These are phyloP conservation scores for Peromyscus californicus DNA, from an alignment of 2,113 vertebrate species.

Conservation along the genomic window DNA sequence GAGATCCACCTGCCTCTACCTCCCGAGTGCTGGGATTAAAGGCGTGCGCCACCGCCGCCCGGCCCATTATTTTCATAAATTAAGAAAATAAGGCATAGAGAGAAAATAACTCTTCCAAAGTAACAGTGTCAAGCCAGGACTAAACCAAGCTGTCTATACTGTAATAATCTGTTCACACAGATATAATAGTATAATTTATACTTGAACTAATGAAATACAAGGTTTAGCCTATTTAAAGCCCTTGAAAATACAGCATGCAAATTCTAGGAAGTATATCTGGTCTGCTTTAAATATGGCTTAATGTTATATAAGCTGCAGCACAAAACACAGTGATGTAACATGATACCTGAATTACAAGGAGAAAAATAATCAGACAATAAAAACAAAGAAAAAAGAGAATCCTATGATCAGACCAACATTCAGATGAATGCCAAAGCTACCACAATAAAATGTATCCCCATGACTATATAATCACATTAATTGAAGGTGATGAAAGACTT, in stretches of 20 bases:
- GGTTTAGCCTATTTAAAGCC: slow-evolving; percentile 41
- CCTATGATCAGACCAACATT: slow-evolving; percentile 38
- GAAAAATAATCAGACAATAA: slow-evolving; percentile 62
- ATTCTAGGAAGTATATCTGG: slow-evolving; percentile 6
- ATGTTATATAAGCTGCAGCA: slow-evolving; percentile 8
- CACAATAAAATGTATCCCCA: slow-evolving; percentile 28
- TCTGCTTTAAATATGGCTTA: slow-evolving; percentile 45
- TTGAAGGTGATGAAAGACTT: slow-evolving; percentile 61
- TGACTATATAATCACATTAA: slow-evolving; percentile 42
- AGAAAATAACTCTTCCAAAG: slow-evolving; percentile 53
- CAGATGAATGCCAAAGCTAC: slow-evolving; percentile 55
- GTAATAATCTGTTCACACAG: slow-evolving; percentile 41
- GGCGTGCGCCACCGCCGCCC: no score
- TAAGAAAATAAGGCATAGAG: slow-evolving; percentile 61
- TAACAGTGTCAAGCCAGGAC: slow-evolving; percentile 32
- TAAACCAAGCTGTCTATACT: not conserved
- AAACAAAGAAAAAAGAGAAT: slow-evolving; percentile 56
- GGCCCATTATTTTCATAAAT: slow-evolving; percentile 49
- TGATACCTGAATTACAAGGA: slow-evolving; percentile 41
- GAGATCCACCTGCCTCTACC: no score
- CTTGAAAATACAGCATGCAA: slow-evolving; percentile 46
- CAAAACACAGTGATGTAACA: slow-evolving; percentile 49
- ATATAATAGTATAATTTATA: slow-evolving; percentile 1
- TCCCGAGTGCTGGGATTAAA: no score
- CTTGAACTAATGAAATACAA: slow-evolving; percentile 3